Evolutionary conservation across 2,888 invertebrate species (phyloP).

Genomic region (Brachyopa scutellaris): DNA sequence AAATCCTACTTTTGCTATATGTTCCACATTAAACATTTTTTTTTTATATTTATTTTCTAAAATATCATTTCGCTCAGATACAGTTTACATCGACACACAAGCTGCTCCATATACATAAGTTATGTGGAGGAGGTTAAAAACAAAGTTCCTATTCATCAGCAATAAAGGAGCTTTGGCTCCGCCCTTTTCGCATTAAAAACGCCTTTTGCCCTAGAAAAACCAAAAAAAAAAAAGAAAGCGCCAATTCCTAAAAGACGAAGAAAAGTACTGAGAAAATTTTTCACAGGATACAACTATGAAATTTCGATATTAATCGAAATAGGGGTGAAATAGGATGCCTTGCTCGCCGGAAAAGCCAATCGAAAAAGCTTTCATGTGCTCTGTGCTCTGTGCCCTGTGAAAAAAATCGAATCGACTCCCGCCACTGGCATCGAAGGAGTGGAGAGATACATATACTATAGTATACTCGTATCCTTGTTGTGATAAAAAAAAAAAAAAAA

Average conservation of each 20-base stretch:
- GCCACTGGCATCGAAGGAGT: constrained; percentile 38
- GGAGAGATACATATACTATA: constrained; percentile 32
- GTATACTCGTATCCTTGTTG: constrained; percentile 53
- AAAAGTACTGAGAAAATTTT: neutral
- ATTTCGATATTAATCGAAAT: constrained; percentile 70
- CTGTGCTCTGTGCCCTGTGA: too few relatives aligned
- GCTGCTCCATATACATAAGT: constrained; percentile 59
- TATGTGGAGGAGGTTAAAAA: constrained; percentile 62
- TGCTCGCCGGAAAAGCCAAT: constrained; percentile 59
- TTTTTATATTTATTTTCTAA: constrained; percentile 17
- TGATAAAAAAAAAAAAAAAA: constrained; percentile 5
- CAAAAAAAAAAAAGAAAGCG: constrained; percentile 5
- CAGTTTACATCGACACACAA: constrained; percentile 46
- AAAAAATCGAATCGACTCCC: constrained; percentile 43
- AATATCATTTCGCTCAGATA: constrained; percentile 41
- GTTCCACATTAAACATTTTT: constrained; percentile 28
- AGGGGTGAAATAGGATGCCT: constrained; percentile 69
- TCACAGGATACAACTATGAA: constrained; percentile 65
- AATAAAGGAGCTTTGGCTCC: constrained; percentile 73
- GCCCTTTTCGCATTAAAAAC: constrained; percentile 72
- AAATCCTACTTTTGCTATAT: constrained; percentile 33
- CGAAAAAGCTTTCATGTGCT: constrained; percentile 58
- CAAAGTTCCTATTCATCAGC: constrained; percentile 71
- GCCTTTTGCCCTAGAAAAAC: constrained; percentile 42
- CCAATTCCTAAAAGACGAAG: constrained; percentile 2